Evolutionary conservation across 2,888 invertebrate genomes (phyloP).

Genomic region (Ctena decussata): DNA sequence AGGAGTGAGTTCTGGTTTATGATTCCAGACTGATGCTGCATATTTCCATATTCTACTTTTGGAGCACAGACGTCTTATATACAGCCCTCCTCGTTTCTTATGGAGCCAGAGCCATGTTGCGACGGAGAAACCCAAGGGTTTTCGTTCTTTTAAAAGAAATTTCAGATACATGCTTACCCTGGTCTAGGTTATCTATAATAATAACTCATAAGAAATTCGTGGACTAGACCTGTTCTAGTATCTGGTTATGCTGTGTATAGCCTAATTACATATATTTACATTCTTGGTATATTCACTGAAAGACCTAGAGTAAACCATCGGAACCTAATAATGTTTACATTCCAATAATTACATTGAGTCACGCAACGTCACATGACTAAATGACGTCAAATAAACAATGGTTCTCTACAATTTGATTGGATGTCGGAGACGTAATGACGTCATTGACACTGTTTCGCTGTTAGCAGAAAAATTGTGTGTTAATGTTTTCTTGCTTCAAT

Average conservation of each 20-base stretch:
- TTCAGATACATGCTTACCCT: neutral
- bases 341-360: neutral
- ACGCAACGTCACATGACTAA: too few species aligned
- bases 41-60: too few species aligned
- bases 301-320: neutral
- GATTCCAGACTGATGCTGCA: too few species aligned
- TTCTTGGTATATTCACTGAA: too few species aligned
- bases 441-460: too few species aligned
- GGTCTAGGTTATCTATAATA: neutral
- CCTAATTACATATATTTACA: too few species aligned
- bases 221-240: neutral
- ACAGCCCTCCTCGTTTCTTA: neutral
- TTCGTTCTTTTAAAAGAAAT: neutral
- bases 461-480: too few species aligned
- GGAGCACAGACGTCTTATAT: neutral
- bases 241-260: neutral
- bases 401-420: too few species aligned
- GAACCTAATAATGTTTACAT: neutral
- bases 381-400: too few species aligned
- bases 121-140: neutral
- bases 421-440: too few species aligned
- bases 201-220: neutral
- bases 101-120: neutral
- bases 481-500: too few species aligned
- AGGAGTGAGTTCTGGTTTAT: too few species aligned